Percentiles rank a stretch among this genome's conserved stretches.
Conservation (phyloP, 1,140 invertebrate species). For the Drosophila carrolli region DNA sequence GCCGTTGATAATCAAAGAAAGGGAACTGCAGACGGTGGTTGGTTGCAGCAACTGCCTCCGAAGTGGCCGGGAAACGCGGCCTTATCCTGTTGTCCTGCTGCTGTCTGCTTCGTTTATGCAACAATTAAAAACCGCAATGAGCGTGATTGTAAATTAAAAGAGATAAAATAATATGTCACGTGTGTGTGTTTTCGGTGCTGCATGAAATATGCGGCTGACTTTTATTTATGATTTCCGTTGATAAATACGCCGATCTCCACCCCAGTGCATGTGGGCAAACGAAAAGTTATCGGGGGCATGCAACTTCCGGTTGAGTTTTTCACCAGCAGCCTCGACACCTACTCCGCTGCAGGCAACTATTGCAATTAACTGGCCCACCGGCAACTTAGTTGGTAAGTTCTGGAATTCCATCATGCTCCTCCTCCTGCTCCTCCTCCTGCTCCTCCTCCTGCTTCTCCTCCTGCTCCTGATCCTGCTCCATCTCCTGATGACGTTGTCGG, state of each 20-base stretch:
- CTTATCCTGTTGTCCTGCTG: conserved; percentile 8
- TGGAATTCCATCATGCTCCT: no score
- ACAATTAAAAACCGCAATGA: conserved; percentile 74
- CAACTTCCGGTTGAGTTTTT: conserved; percentile 47
- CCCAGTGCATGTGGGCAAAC: conserved; percentile 40
- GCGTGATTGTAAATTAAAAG: conserved; percentile 77
- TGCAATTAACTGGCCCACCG: conserved; percentile 60
- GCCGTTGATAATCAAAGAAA: conserved; percentile 66
- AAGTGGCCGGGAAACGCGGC: conserved; percentile 16
- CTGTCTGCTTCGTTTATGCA: conserved; percentile 66
- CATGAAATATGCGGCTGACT: conserved; percentile 64
- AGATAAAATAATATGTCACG: conserved; percentile 67
- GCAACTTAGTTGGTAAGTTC: conserved; percentile 54
- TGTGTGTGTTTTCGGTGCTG: neutral
- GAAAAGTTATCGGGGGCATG: conserved; percentile 65
- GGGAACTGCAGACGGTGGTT: conserved; percentile 1
- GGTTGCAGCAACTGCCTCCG: conserved; percentile 7
- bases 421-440: neutral
- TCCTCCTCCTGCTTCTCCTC: neutral
- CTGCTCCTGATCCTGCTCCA: neutral
- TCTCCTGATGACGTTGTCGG: no score
- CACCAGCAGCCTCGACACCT: conserved; percentile 56
- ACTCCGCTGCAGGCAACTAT: conserved; percentile 36
- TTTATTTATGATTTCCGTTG: conserved; percentile 82
- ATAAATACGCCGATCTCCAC: conserved; percentile 57